Evolutionary conservation across 2,113 vertebrate genomes (phyloP), one percentile per base, ranked within the genome.

Genomic region (Parotia lawesii): DNA sequence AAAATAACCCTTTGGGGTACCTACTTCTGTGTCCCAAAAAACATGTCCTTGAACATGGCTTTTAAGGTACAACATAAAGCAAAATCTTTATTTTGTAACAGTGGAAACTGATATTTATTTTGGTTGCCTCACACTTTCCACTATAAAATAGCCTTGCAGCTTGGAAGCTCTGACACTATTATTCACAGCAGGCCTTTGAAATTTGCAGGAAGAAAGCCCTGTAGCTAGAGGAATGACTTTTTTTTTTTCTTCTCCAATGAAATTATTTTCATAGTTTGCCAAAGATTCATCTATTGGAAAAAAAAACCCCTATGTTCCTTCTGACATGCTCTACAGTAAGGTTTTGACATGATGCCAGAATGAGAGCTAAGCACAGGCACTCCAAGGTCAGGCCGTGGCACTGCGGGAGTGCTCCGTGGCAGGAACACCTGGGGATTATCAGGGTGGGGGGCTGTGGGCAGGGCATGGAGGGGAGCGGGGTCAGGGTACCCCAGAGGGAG

Each of bases 151-250:
- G 17, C 37, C 87, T 73, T 38, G 67, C 73, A 94, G 74, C 60
- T 89, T 91, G 85, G 93, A 94, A 91, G 64, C 47, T 85, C 38
- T 48, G 69, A 79, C 54, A 33, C 45, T 81, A 76, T 94, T 91
- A 87, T 83, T 95, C 85, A 93, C 65, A 94, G 87, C 87, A 93
- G 72, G 82, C 82, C 47, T 91, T 94, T 90, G 72, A 94, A 95
- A 95, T 83, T 73, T 71, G 60, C 71, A 93, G 72, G 79, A 88
- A 93, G 44, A 95, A 95, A 88, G 50, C 69, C 66, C 74, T 86
- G 78, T 40, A 85, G 74, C 66, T 85, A 91, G 35, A 94, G 42
- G 54, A 92, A 69, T 0, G 0, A 29, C 22, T 50, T 64, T 65
- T 67, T 89, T 72, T 77, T 22, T 16, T 74, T 45, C 21, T 71